These are phyloP conservation scores for Pectinophora gossypiella DNA, from an alignment of 1,140 invertebrate genomes.

Conservation along the genomic window DNA sequence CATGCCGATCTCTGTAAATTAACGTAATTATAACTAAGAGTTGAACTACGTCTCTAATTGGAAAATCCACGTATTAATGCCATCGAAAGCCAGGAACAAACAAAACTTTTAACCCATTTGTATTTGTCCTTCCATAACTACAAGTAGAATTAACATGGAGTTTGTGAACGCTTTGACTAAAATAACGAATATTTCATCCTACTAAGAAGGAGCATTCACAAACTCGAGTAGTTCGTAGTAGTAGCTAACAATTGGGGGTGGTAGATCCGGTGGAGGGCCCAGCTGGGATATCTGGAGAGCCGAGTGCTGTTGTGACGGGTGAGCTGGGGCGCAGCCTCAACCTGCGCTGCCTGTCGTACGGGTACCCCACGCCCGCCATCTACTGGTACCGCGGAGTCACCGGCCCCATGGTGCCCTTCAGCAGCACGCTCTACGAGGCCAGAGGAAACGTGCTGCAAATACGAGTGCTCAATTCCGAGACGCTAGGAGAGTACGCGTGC, in stretches of 20 bases:
- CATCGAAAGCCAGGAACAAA: conserved; percentile 17
- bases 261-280: conserved; percentile 71
- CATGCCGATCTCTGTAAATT: too few species aligned
- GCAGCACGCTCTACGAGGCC: conserved; percentile 83
- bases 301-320: conserved; percentile 79
- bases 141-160: conserved; percentile 25
- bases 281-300: conserved; percentile 75
- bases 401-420: conserved; percentile 79
- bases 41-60: background rate
- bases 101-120: conserved; percentile 20
- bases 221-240: conserved; percentile 45
- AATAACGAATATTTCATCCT: too few species aligned
- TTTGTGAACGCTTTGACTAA: conserved; percentile 21
- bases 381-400: conserved; percentile 90
- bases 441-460: conserved; percentile 85
- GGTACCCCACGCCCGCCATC: conserved; percentile 86
- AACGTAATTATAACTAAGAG: too few species aligned
- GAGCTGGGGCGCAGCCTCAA: conserved; percentile 81
- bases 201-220: conserved; percentile 34
- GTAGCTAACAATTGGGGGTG: conserved; percentile 53
- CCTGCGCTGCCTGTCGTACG: conserved; percentile 88
- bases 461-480: conserved; percentile 80
- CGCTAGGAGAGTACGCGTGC: conserved; percentile 89
- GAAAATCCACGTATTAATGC: too few species aligned
- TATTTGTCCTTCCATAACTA: conserved; percentile 21